These are phyloP conservation scores for Harlomillsia oculata DNA, from an alignment of 1,140 invertebrate species.

Conservation along the genomic window DNA sequence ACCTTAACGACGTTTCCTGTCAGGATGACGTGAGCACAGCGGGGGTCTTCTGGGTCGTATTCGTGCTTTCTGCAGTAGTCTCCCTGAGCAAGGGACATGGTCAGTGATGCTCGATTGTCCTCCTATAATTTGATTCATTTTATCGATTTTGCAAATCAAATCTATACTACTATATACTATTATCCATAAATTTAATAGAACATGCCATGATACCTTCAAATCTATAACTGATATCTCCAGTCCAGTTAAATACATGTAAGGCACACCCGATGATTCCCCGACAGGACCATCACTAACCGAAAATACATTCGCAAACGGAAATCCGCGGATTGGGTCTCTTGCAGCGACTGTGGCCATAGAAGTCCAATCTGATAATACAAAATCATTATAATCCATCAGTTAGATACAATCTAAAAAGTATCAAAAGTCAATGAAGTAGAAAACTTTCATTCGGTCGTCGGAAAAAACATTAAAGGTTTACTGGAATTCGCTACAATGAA, in stretches of 20 bases:
- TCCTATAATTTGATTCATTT: conserved; percentile 36
- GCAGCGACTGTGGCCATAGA: conserved; percentile 63
- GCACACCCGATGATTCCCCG: conserved; percentile 58
- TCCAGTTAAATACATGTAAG: conserved; percentile 65
- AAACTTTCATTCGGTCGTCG: background rate
- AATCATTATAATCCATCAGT: background rate
- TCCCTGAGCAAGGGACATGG: conserved; percentile 58
- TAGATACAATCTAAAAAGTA: background rate
- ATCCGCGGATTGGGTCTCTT: conserved; percentile 49
- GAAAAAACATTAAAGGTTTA: conserved; percentile 32
- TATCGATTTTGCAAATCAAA: background rate
- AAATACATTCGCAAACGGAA: conserved; percentile 63
- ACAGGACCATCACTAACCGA: conserved; percentile 61
- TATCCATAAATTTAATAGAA: background rate
- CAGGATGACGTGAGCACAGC: conserved; percentile 63
- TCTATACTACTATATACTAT: background rate
- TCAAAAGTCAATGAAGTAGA: too few species aligned
- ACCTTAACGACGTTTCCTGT: conserved; percentile 59
- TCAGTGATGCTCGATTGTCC: conserved; percentile 55
- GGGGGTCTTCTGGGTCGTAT: conserved; percentile 68
- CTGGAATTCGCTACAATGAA: conserved; percentile 47
- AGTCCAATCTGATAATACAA: conserved; percentile 53
- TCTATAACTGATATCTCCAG: conserved; percentile 64
- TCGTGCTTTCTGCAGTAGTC: conserved; percentile 52
- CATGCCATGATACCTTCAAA: conserved; percentile 47